Evolutionary conservation across 2,113 vertebrate genomes (phyloP).

Genomic region (Bujurquina vittata): DNA sequence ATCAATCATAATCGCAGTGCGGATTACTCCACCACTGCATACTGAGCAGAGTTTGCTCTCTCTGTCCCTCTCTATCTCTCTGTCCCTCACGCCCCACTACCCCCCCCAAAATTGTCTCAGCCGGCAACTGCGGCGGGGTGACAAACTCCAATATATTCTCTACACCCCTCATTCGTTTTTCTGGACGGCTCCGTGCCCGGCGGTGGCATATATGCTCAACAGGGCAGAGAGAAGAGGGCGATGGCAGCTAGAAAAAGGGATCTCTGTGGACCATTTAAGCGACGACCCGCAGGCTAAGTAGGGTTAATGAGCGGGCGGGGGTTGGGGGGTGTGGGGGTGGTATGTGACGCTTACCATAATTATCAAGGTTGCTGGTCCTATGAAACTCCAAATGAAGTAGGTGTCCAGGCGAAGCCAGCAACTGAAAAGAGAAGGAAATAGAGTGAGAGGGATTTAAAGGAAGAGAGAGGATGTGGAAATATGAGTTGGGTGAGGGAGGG

Average conservation of each 20-base stretch:
- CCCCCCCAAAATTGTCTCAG: slow-evolving; percentile 46
- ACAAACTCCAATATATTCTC: slow-evolving; percentile 63
- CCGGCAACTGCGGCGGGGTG: slow-evolving; percentile 51
- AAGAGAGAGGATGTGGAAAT: slow-evolving; percentile 5
- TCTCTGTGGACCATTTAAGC: slow-evolving; percentile 80
- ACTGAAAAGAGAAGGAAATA: slow-evolving; percentile 84
- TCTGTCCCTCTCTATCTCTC: neutral
- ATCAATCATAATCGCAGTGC: slow-evolving; percentile 75
- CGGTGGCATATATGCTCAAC: slow-evolving; percentile 72
- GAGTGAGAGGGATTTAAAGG: slow-evolving; percentile 32
- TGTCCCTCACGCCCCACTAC: neutral
- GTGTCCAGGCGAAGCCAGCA: slow-evolving; percentile 99
- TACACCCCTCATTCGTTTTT: slow-evolving; percentile 65
- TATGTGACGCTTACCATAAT: slow-evolving; percentile 91
- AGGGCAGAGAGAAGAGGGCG: slow-evolving; percentile 76
- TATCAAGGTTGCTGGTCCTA: slow-evolving; percentile 99
- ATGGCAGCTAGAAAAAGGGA: slow-evolving; percentile 37
- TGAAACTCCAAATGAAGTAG: slow-evolving; percentile 99
- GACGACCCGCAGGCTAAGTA: slow-evolving; percentile 82
- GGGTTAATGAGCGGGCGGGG: slow-evolving; percentile 83
- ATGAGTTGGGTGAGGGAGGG: slow-evolving; percentile 1
- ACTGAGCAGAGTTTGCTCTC: slow-evolving; percentile 63
- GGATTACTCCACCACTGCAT: slow-evolving; percentile 68
- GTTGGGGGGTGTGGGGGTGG: neutral
- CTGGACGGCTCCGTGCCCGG: slow-evolving; percentile 65